phyloP scores from a whole-genome alignment of 2,797 vertebrate genomes.

The Emys orbicularis region DNA sequence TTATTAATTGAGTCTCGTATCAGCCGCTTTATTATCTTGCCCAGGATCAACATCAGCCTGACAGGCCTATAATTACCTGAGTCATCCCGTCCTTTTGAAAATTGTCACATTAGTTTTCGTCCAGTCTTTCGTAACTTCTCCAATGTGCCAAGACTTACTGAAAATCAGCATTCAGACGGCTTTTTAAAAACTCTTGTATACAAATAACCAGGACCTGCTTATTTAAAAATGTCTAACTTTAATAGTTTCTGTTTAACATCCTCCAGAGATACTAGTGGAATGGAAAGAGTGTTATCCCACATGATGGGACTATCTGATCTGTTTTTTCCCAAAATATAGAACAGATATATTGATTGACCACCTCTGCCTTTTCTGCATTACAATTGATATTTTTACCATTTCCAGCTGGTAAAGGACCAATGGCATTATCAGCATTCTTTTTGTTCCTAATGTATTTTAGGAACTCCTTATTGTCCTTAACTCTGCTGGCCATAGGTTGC shows the following conservation, averaged over 20 bases:
- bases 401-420: background rate
- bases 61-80: background rate
- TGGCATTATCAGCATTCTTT: background rate
- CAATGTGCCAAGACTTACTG: background rate
- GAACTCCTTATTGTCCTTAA: background rate
- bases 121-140: background rate
- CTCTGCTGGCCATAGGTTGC: background rate
- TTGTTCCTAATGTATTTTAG: background rate
- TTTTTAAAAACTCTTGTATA: background rate
- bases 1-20: background rate
- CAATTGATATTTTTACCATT: background rate
- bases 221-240: background rate
- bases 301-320: background rate
- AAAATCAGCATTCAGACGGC: background rate
- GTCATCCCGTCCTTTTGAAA: background rate
- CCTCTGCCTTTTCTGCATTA: background rate
- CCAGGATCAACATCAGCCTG: background rate
- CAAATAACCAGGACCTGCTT: background rate
- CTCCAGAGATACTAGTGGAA: background rate
- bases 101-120: background rate
- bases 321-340: background rate
- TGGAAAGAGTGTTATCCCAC: background rate
- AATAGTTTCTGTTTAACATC: background rate
- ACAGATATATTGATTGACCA: background rate
- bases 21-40: background rate